These are phyloP conservation scores for Hoplias malabaricus DNA, from an alignment of 2,113 vertebrate genomes.

Conservation along the genomic window DNA sequence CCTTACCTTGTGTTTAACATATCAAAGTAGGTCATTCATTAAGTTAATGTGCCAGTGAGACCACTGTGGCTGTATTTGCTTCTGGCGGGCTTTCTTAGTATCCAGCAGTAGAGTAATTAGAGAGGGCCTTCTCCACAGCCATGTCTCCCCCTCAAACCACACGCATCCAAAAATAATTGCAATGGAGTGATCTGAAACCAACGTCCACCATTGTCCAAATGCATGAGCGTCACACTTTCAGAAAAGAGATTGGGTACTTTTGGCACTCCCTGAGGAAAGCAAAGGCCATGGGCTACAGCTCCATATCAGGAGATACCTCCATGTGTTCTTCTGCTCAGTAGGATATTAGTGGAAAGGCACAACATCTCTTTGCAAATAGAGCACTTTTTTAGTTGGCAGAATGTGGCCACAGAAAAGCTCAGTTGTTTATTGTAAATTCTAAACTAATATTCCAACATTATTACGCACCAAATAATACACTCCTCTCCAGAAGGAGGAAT, in stretches of 20 bases:
- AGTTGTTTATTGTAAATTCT: too few species aligned
- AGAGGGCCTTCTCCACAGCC: constrained; percentile 6
- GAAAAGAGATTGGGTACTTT: not conserved
- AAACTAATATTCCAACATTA: too few species aligned
- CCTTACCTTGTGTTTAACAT: not conserved
- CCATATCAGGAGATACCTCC: not conserved
- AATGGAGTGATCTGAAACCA: constrained; percentile 3
- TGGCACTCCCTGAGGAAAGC: not conserved
- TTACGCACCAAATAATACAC: too few species aligned
- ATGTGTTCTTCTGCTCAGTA: not conserved
- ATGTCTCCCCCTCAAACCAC: constrained; percentile 4
- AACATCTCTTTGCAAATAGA: not conserved
- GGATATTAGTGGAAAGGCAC: not conserved
- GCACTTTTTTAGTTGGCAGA: not conserved
- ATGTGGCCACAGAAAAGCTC: not conserved
- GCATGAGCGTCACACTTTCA: not conserved
- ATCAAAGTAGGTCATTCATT: constrained; percentile 15
- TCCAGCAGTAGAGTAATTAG: constrained; percentile 28
- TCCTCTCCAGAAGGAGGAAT: too few species aligned
- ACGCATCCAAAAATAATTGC: constrained; percentile 37
- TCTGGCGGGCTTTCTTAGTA: not conserved
- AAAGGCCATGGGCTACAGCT: not conserved
- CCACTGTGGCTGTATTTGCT: not conserved
- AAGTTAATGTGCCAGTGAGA: not conserved
- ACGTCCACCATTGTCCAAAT: not conserved